Conservation (phyloP, 2,797 vertebrate genomes). For the Syngnathus rostellatus region DNA sequence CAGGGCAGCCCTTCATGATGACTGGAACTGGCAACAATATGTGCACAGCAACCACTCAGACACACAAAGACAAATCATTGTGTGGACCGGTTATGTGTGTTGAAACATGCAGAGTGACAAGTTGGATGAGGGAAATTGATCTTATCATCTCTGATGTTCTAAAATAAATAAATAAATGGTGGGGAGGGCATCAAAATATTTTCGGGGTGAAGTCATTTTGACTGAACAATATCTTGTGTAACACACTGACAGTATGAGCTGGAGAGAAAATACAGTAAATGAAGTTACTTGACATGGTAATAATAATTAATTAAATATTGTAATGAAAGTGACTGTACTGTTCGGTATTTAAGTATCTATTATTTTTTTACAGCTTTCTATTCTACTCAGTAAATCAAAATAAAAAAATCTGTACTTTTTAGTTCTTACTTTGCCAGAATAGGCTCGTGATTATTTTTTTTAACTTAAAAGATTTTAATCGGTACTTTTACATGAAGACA, state of each 20-base stretch:
- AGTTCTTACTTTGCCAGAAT: background rate
- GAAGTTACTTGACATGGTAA: background rate
- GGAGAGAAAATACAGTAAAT: background rate
- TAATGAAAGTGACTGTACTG: slow-evolving; percentile 13
- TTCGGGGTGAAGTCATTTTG: slow-evolving; percentile 7
- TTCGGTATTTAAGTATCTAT: background rate
- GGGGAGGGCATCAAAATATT: background rate
- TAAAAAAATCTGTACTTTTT: background rate
- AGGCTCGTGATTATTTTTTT: background rate
- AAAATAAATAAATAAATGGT: background rate
- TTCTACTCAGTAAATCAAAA: background rate
- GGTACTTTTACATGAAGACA: background rate
- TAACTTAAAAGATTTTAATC: background rate
- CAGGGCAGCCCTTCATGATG: slow-evolving; percentile 18
- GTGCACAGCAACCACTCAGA: slow-evolving; percentile 29
- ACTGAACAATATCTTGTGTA: slow-evolving; percentile 3
- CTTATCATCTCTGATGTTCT: slow-evolving; percentile 8
- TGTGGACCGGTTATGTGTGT: slow-evolving; percentile 43
- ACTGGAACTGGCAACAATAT: slow-evolving; percentile 5
- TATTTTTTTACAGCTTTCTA: background rate
- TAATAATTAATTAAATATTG: background rate
- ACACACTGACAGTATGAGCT: background rate
- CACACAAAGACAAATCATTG: slow-evolving; percentile 28
- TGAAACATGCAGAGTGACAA: slow-evolving; percentile 60
- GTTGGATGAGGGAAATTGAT: slow-evolving; percentile 32